Conservation (phyloP, 2,797 vertebrate species). For the Acomys russatus region DNA sequence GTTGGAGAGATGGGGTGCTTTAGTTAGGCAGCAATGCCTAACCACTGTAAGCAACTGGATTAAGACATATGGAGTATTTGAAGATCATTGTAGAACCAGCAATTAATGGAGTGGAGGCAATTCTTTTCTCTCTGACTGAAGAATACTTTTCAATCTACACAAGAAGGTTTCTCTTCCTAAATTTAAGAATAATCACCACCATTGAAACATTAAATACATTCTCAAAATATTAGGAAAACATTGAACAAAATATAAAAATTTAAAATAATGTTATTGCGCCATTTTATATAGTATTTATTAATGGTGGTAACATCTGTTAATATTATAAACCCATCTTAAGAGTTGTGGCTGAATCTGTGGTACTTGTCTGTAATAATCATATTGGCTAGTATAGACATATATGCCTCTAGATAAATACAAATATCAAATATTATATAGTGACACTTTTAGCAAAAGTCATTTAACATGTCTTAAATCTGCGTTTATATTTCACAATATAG, state of each 20-base stretch:
- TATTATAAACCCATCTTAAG: background rate
- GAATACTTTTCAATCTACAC: background rate
- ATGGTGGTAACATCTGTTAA: background rate
- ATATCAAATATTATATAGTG: background rate
- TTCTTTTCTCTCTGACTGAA: background rate
- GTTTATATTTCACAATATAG: background rate
- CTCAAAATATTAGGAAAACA: conserved; percentile 13
- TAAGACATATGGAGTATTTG: background rate
- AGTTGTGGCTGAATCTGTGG: background rate
- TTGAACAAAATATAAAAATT: background rate
- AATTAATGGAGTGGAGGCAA: background rate
- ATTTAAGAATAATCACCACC: background rate
- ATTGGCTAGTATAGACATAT: background rate
- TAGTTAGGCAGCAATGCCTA: background rate
- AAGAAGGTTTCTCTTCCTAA: background rate
- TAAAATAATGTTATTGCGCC: background rate
- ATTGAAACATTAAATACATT: background rate
- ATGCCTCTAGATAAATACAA: background rate
- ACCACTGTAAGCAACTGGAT: background rate
- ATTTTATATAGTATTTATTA: conserved; percentile 28
- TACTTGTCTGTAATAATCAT: background rate
- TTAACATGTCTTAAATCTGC: background rate
- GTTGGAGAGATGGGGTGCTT: background rate
- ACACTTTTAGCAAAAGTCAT: background rate
- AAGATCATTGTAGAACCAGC: background rate